Base-by-base conservation (phyloP, 2,888 invertebrate genomes). In the Mythimna albipuncta region DNA sequence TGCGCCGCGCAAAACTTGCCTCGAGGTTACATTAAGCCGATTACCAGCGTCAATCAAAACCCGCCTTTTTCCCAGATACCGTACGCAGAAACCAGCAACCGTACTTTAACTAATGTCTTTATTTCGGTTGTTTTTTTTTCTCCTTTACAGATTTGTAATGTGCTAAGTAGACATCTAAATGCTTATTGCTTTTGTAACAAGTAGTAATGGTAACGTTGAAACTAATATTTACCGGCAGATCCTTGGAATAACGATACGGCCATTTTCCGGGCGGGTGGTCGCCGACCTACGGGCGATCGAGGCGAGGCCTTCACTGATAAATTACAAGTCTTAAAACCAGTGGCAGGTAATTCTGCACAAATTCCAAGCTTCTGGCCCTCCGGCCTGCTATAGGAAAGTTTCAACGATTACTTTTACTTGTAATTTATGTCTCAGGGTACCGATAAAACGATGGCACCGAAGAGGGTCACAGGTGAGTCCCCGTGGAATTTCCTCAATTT, bases 291-390 rank as follows among this genome's bases (percentile, higher is more conserved):
- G 88, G 91, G 91, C 91, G 92, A 93, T 93, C 91, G 90, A 91
- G 91, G 88, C 88, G 89, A 89, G 89, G 89, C 90, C 91, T 89
- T 87, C 89, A 85, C 96, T 97, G 97, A 97, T 97, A 97, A 97
- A 97, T 97, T 97, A 96, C 96, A 94, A 94, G 96, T 95, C 96
- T 97, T 96, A 96, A 95, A 96, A 96, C 95, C 95, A 93, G 95
- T 97, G 97, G 97, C 97, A 97, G 97, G 97, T 97, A 97, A 97
- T 97, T 95, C 94, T 92, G 93, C 92, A 93, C 92, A 94, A 95
- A 94, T 95, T 95, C 92, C 93, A 89, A 85, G 91, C 90, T 89
- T 87, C 88, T 92, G 90, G 90, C 91, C 90, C 92, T 91, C 91
- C 89, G 90, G 89, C 90, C 89, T 91, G 90, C 91, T 92, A 89